Percentiles rank a stretch among this genome's conserved stretches.
phyloP scores from a whole-genome alignment of 2,113 vertebrate genomes.

The Camelus dromedarius region DNA sequence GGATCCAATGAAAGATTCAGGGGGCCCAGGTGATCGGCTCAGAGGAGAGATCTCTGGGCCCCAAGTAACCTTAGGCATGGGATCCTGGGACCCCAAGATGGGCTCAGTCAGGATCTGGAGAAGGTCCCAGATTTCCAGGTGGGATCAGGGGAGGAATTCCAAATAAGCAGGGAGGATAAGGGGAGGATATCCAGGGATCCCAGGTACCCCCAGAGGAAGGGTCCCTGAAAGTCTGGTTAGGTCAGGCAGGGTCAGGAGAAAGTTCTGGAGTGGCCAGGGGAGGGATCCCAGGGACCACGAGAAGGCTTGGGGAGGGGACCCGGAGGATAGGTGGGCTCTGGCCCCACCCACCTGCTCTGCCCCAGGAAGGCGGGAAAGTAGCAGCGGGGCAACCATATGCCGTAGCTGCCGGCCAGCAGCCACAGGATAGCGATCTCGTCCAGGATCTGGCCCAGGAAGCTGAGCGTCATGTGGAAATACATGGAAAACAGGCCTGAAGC shows the following conservation, averaged over 20 bases:
- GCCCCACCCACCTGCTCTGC: slow-evolving; percentile 90
- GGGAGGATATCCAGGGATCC: not conserved
- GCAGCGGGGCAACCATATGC: slow-evolving; percentile 92
- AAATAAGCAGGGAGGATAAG: not conserved
- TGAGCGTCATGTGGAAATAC: slow-evolving; percentile 98
- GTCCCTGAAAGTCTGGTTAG: too few species aligned
- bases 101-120: not conserved
- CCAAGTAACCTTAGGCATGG: not conserved
- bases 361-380: slow-evolving; percentile 90
- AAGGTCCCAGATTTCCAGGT: not conserved
- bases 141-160: not conserved
- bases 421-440: slow-evolving; percentile 97
- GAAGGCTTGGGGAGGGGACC: not conserved
- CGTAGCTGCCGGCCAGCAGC: slow-evolving; percentile 91
- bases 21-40: not conserved
- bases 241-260: not conserved
- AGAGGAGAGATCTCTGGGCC: not conserved
- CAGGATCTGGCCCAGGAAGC: slow-evolving; percentile 95
- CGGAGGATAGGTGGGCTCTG: not conserved
- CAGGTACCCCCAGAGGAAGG: not conserved
- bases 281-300: not conserved
- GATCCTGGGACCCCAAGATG: not conserved
- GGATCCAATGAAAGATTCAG: not conserved
- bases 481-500: slow-evolving; percentile 92
- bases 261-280: not conserved